These are phyloP conservation scores for Stenoptilia bipunctidactyla DNA, from an alignment of 2,888 invertebrate species.

Conservation along the genomic window DNA sequence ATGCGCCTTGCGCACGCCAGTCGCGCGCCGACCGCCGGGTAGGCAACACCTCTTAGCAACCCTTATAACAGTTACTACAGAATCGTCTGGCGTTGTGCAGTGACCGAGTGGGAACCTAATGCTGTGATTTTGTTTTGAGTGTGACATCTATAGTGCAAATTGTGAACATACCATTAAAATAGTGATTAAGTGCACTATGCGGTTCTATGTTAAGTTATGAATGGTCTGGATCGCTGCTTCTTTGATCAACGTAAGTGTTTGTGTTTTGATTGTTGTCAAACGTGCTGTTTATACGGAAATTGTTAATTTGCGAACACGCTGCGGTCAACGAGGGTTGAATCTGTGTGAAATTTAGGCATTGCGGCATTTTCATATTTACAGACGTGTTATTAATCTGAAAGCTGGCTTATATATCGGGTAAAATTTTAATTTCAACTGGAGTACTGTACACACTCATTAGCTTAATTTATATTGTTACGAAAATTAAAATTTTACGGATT, in stretches of 20 bases:
- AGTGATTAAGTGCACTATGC: slow-evolving; percentile 65
- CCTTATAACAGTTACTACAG: slow-evolving; percentile 26
- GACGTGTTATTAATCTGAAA: too few relatives aligned
- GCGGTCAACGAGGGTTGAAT: slow-evolving; percentile 41
- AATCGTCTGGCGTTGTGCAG: slow-evolving; percentile 54
- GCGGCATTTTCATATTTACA: slow-evolving; percentile 42
- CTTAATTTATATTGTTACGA: too few relatives aligned
- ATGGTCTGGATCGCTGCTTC: slow-evolving; percentile 70
- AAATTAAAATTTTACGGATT: too few relatives aligned
- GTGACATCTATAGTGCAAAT: slow-evolving; percentile 47
- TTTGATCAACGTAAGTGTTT: slow-evolving; percentile 69
- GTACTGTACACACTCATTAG: too few relatives aligned
- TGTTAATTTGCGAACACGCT: slow-evolving; percentile 38
- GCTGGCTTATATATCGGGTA: too few relatives aligned
- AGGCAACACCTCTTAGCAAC: slow-evolving; percentile 35
- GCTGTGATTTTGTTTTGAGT: slow-evolving; percentile 63
- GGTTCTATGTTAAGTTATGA: slow-evolving; percentile 63
- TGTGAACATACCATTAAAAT: slow-evolving; percentile 48
- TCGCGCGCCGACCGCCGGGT: slow-evolving; percentile 65
- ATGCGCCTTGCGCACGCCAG: slow-evolving; percentile 53
- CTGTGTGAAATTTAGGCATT: slow-evolving; percentile 36
- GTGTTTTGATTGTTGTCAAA: slow-evolving; percentile 32
- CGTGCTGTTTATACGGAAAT: slow-evolving; percentile 34
- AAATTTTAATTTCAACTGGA: slow-evolving; percentile 15
- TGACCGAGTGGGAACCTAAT: slow-evolving; percentile 56